Evolutionary conservation across 2,888 invertebrate genomes (phyloP), one percentile per base, ranked within the genome.

Genomic region (Hypomecis punctinalis): DNA sequence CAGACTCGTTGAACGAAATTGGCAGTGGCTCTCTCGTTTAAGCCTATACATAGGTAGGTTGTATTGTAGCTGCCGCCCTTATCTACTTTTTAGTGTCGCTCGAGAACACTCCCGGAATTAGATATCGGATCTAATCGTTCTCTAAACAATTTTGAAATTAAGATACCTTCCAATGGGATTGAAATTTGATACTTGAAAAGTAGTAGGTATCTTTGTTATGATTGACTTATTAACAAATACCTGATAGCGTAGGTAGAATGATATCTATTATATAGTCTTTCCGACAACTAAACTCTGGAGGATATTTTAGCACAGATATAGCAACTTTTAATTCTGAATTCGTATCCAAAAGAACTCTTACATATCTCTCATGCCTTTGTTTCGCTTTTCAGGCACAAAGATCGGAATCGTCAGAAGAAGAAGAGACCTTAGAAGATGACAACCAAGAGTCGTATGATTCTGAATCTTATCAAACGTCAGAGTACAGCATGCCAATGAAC

Each of bases 321-420:
- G n/a, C n/a, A n/a, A n/a, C n/a, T n/a, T n/a, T n/a, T n/a, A n/a
- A n/a, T n/a, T n/a, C n/a, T n/a, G n/a, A n/a, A n/a, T n/a, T n/a
- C n/a, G n/a, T n/a, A n/a, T n/a, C n/a, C n/a, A n/a, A n/a, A 23
- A 23, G 23, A 23, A 23, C 23, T 23, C 23, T 23, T 23, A 23
- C 23, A 23, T 23, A 23, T 23, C 23, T 23, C 3, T 23, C 23
- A 23, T 23, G 23, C 23, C 23, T 23, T 23, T 23, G 23, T 23
- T 23, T 23, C 23, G 3, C 23, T 23, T 23, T 23, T 23, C 23
- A 23, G 23, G 23, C 23, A 23, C 23, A 23, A 23, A 33, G 6
- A 47, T 47, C 56, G 33, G 84, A 81, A 49, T 80, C 81, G 5
- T 82, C 81, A 5, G 78, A 47, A 1, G 23, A 23, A 23, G 23